Percentiles rank a stretch among this genome's conserved stretches.
These are phyloP conservation scores for Anodontia alba DNA, from an alignment of 2,888 invertebrate genomes.

Conservation along the genomic window DNA sequence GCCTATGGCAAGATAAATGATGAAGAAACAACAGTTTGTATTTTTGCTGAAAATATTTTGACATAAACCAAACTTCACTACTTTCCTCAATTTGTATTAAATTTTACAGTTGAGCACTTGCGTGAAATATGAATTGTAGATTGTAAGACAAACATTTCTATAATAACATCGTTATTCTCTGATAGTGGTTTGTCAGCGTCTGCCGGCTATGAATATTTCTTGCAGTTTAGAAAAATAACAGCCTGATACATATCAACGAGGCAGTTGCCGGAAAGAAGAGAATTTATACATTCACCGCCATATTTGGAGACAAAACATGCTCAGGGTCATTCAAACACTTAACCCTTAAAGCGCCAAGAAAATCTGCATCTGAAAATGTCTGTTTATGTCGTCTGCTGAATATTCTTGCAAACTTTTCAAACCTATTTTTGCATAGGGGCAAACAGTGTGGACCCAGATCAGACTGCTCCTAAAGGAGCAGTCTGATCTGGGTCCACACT, in stretches of 20 bases:
- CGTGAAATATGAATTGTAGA: constrained; percentile 18
- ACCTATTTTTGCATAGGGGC: too few relatives aligned
- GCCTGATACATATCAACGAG: constrained; percentile 10
- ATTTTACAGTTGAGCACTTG: constrained; percentile 12
- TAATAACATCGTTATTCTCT: background rate
- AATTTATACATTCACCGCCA: background rate
- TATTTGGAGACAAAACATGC: constrained; percentile 16
- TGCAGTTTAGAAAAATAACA: background rate
- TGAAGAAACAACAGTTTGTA: background rate
- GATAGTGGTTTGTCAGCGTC: background rate
- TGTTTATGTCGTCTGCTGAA: too few relatives aligned
- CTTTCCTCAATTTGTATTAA: constrained; percentile 11
- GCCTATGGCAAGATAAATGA: background rate
- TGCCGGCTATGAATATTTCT: constrained; percentile 6
- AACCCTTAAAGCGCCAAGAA: too few relatives aligned
- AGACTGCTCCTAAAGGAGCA: too few relatives aligned
- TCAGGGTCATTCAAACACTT: constrained; percentile 4
- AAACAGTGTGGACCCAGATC: too few relatives aligned
- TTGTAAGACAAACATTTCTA: background rate
- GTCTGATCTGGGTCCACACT: too few relatives aligned
- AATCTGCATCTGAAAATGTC: too few relatives aligned
- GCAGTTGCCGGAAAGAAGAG: background rate
- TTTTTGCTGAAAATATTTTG: constrained; percentile 9
- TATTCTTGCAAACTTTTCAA: too few relatives aligned
- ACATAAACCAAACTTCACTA: background rate